Percentiles rank a stretch among this genome's conserved stretches.
Evolutionary conservation across 2,888 invertebrate genomes (phyloP).

Genomic region (Epiblema foenella): DNA sequence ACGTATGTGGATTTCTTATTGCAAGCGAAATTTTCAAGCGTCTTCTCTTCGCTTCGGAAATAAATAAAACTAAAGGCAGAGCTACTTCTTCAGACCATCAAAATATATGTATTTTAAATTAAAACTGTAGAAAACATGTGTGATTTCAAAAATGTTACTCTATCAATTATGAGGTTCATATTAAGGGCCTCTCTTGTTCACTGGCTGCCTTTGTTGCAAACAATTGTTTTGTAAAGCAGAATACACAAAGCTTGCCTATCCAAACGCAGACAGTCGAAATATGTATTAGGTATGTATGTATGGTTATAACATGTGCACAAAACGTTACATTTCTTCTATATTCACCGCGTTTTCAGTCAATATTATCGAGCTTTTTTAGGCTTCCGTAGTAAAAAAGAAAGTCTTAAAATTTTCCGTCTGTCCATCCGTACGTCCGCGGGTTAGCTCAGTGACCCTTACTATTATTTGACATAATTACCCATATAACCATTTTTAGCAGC

Average conservation of each 20-base stretch:
- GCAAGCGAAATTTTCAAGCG: slow-evolving; percentile 33
- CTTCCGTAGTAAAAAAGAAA: no score
- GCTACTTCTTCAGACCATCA: no score
- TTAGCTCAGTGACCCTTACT: no score
- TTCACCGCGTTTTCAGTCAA: neutral
- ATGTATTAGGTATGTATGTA: slow-evolving; percentile 15
- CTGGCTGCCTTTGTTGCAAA: slow-evolving; percentile 39
- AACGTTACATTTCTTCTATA: slow-evolving; percentile 7
- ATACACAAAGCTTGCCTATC: slow-evolving; percentile 37
- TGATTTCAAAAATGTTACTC: slow-evolving; percentile 16
- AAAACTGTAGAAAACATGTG: neutral
- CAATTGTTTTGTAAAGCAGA: slow-evolving; percentile 36
- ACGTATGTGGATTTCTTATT: slow-evolving; percentile 3
- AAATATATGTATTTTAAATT: slow-evolving; percentile 42
- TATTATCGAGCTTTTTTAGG: slow-evolving; percentile 4
- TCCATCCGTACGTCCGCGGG: no score
- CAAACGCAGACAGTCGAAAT: slow-evolving; percentile 33
- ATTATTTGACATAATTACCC: no score
- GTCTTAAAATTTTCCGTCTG: no score
- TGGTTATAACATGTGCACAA: slow-evolving; percentile 20
- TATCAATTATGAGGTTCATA: slow-evolving; percentile 36
- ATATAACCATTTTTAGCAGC: no score
- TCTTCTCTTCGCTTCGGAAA: slow-evolving; percentile 49
- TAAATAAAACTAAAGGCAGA: neutral
- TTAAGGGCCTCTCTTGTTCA: slow-evolving; percentile 35